Base-by-base conservation (phyloP, 2,113 vertebrate genomes). In the Crotalus horridus region DNA sequence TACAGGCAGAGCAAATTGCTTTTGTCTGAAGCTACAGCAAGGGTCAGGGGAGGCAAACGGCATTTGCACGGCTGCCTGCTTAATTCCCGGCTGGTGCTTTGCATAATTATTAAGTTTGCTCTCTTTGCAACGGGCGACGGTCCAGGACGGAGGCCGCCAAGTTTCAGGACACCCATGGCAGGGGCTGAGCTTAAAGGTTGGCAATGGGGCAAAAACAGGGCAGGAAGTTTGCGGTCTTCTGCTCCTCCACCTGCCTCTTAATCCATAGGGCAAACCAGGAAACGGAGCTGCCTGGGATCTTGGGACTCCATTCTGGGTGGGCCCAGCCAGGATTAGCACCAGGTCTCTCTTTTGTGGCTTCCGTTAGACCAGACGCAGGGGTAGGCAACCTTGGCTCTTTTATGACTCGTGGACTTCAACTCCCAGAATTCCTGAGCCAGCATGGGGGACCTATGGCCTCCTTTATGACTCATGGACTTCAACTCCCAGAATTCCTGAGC, bases 1-100 rank as follows among this genome's bases (percentile, higher is more conserved):
- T 96, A 92, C 89, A 92, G 55, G 90, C 95, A 93, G 94, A 97
- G 95, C 92, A 96, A 97, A 97, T 96, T 94, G 97, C 96, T 96
- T 96, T 97, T 96, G 96, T 97, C 94, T 96, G 96, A 91, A 81
- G 94, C 88, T 48, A 94, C 94, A n/a, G 92, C 3, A 46, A 43
- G 39, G 2, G 39, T 39, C 39, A 39, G 39, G 39, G 39, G 39
- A 39, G 39, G 39, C 39, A 39, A 39, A 39, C 39, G 39, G 39
- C 39, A 39, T 39, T 39, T 39, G 39, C 39, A 39, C 39, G 39
- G 39, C 95, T 69, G 86, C 95, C 54, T 85, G 91, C 58, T 95
- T 94, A 94, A 94, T 95, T 95, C 94, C 94, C 91, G 69, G 90
- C 92, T 87, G 89, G 91, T 92, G 96, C 94, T 96, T 94, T 92